Base-by-base conservation (phyloP, 2,888 invertebrate species). In the Lutraria lutraria region DNA sequence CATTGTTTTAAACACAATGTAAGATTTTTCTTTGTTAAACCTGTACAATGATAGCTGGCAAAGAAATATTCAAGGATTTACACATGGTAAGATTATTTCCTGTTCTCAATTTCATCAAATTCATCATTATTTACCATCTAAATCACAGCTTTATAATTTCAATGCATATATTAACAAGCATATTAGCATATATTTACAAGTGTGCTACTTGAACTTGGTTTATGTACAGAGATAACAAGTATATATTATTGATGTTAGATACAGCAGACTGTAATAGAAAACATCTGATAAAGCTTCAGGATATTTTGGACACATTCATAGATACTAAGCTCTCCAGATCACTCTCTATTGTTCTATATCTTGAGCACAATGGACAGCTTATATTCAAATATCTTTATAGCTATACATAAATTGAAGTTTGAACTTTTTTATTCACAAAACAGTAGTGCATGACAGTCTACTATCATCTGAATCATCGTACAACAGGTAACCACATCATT, bases 51-150 rank as follows among this genome's bases (percentile, higher is more conserved):
- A 76, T 76, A 31, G 8, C 25, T n/a, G 19, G 21, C 8, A n/a
- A 68, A 25, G 25, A 25, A 68, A 68, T 3, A 13, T n/a, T 13
- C 63, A 25, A 1, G 76, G 76, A 76, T 76, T 76, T 10, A 76
- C 34, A 34, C 76, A 76, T 31, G 76, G 76, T 76, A 76, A 76
- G 76, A 12, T 25, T 63, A 68, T 68, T 68, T 68, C 63, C 63
- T 68, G 8, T 68, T 25, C 63, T 68, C 63, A 68, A 68, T 68
- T 68, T 68, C 63, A 68, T 10, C 25, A 25, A 68, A 68, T 3
- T 68, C 25, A 25, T 68, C 8, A 68, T 68, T 25, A 68, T 68
- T 68, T 68, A 25, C 63, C 25, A 12, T 68, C 25, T 12, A 68
- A 68, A n/a, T 68, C 63, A 68, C 63, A 60, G 19, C 16, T 60